Evolutionary conservation across 1,140 invertebrate genomes (phyloP).

Genomic region (Xylocopa sonorina): DNA sequence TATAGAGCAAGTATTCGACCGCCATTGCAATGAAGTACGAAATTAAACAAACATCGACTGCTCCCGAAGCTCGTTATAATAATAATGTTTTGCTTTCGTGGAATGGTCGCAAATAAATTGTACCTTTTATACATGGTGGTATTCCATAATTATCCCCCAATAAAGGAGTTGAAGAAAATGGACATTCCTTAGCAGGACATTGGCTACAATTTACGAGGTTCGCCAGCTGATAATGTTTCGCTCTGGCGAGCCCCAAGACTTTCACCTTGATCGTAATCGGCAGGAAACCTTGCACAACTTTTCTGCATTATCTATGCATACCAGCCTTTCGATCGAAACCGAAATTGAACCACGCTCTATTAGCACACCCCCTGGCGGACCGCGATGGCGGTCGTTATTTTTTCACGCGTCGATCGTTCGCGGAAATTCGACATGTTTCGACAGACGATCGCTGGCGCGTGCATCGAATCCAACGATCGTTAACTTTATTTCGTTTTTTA

Average conservation of each 20-base stretch:
- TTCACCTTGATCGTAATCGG: constrained; percentile 66
- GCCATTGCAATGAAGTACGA: too few species aligned
- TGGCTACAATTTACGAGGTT: constrained; percentile 53
- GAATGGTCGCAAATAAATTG: too few species aligned
- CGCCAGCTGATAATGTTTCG: constrained; percentile 57
- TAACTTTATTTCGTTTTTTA: neutral
- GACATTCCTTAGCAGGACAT: constrained; percentile 53
- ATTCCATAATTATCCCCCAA: constrained; percentile 51
- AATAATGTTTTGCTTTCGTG: too few species aligned
- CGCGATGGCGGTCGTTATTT: constrained; percentile 3
- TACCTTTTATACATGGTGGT: too few species aligned
- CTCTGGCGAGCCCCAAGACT: constrained; percentile 60
- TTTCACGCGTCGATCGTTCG: constrained; percentile 35
- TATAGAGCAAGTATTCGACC: too few species aligned
- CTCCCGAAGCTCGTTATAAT: too few species aligned
- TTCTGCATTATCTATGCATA: constrained; percentile 63
- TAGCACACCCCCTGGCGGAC: neutral
- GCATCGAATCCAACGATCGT: constrained; percentile 2
- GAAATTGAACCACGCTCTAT: constrained; percentile 49
- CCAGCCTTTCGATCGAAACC: constrained; percentile 44
- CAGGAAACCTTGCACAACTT: constrained; percentile 58
- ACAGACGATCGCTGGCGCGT: constrained; percentile 1
- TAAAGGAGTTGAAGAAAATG: constrained; percentile 45
- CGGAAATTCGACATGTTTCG: constrained; percentile 13
- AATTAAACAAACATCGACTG: too few species aligned